Evolutionary conservation across 2,888 invertebrate genomes (phyloP).

Genomic region (Endomychus coccineus): DNA sequence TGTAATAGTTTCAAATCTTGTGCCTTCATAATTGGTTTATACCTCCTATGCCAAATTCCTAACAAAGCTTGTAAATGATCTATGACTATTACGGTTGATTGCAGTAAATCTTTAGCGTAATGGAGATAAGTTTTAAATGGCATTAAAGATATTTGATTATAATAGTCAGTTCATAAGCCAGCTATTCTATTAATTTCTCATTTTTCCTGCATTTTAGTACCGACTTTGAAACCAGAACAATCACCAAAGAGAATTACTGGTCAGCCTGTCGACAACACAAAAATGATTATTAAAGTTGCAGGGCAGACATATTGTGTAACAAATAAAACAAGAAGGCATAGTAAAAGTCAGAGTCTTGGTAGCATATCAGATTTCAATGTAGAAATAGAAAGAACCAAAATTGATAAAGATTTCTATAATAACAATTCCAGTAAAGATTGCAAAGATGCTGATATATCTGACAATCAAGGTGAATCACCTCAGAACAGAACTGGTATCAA

Average conservation of each 20-base stretch:
- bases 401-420: slow-evolving; percentile 30
- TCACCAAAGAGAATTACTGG: slow-evolving; percentile 29
- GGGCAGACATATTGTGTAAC: slow-evolving; percentile 43
- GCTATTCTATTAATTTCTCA: no score
- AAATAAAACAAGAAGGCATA: slow-evolving; percentile 35
- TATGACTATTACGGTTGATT: no score
- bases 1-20: no score
- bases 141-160: no score
- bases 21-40: no score
- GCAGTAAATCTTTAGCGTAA: no score
- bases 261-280: slow-evolving; percentile 39
- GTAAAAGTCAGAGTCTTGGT: slow-evolving; percentile 41
- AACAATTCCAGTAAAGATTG: slow-evolving; percentile 2
- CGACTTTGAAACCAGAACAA: slow-evolving; percentile 28
- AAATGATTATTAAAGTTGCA: slow-evolving; percentile 44
- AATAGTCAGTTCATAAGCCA: no score
- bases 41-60: no score
- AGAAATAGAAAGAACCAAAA: slow-evolving; percentile 35
- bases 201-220: slow-evolving; percentile 12
- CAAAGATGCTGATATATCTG: neutral
- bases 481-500: slow-evolving; percentile 5
- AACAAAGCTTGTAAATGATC: no score
- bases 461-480: neutral
- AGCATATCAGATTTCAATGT: slow-evolving; percentile 39
- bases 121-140: no score